A percentile compares a stretch with the other conserved stretches of the same genome.
Conservation (phyloP, 2,888 invertebrate genomes). For the Eurytoma adleriae region DNA sequence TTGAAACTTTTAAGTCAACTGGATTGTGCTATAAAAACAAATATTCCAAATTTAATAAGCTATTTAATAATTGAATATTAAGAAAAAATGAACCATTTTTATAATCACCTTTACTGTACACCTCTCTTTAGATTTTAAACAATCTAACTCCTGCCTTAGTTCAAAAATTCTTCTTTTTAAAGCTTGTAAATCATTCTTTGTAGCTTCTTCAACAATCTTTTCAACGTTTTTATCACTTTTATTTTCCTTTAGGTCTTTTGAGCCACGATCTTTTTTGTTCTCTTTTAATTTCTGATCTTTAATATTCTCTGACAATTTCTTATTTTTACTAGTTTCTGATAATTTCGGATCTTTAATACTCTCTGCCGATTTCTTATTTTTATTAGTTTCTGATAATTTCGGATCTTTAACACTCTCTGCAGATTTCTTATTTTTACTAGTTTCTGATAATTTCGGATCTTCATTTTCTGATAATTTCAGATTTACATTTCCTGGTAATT, state of each 20-base stretch:
- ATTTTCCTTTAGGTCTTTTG: background rate
- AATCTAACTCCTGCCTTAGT: constrained; percentile 52
- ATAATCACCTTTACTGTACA: constrained; percentile 50
- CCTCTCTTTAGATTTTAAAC: constrained; percentile 51
- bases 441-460: background rate
- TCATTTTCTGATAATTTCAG: background rate
- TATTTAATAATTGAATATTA: background rate
- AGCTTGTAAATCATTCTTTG: constrained; percentile 32
- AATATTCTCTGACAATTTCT: background rate
- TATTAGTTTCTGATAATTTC: background rate
- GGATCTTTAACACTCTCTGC: background rate
- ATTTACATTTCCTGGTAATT: too few species aligned
- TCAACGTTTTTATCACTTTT: background rate
- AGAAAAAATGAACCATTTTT: background rate
- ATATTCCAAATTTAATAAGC: background rate
- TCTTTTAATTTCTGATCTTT: background rate
- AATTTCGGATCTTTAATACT: background rate
- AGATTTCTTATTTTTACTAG: constrained; percentile 13
- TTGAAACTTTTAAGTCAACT: constrained; percentile 32
- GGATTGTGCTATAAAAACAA: constrained; percentile 45
- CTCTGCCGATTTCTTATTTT: background rate
- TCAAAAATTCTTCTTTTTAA: constrained; percentile 55
- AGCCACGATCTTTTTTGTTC: background rate
- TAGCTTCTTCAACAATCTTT: constrained; percentile 12
- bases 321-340: background rate